A percentile compares a stretch with the other conserved stretches of the same genome.
Conservation (phyloP, 2,113 vertebrate genomes). For the Glaucidium brasilianum region DNA sequence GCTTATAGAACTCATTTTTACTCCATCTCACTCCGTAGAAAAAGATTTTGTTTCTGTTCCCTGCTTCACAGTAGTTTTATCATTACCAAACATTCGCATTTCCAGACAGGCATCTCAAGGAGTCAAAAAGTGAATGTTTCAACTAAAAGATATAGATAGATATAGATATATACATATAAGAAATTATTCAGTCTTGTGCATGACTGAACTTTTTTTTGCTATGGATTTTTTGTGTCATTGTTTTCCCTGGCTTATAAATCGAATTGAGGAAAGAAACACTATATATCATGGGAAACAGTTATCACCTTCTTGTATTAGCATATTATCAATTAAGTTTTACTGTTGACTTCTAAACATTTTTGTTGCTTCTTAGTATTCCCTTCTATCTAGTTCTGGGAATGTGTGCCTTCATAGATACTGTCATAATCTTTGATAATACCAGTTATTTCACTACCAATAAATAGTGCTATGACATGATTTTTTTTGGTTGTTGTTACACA, state of each 20-base stretch:
- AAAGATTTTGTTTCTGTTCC: not conserved
- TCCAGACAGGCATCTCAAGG: not conserved
- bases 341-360: not conserved
- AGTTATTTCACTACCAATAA: not conserved
- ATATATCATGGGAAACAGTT: not conserved
- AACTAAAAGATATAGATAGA: not conserved
- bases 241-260: not conserved
- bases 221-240: not conserved
- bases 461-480: not conserved
- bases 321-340: not conserved
- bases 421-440: not conserved
- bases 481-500: fast-evolving
- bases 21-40: not conserved
- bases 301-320: not conserved
- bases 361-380: not conserved
- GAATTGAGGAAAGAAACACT: not conserved
- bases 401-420: not conserved
- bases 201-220: not conserved
- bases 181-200: not conserved
- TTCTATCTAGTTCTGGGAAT: not conserved
- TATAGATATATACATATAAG: not conserved
- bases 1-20: not conserved
- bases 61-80: not conserved
- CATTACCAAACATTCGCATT: not conserved
- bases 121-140: not conserved